Percentiles rank a stretch among this genome's conserved stretches.
These are phyloP conservation scores for Lathronympha strigana DNA, from an alignment of 2,888 invertebrate genomes.

Conservation along the genomic window DNA sequence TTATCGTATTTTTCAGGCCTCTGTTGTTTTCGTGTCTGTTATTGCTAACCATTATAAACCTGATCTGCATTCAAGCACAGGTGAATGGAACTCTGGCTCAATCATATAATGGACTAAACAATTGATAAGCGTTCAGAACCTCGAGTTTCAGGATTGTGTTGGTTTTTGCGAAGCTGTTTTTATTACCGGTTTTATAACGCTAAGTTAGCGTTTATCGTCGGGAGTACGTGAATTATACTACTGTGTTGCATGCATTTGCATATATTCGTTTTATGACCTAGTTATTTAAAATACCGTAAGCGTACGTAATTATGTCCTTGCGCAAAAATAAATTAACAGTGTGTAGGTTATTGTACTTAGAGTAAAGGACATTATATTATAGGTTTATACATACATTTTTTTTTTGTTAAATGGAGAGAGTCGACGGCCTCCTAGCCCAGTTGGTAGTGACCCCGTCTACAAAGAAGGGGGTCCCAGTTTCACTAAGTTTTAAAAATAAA, in stretches of 20 bases:
- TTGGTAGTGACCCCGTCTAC: too few relatives aligned
- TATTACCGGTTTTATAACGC: slow-evolving; percentile 25
- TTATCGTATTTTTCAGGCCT: slow-evolving; percentile 41
- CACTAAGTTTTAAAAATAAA: too few relatives aligned
- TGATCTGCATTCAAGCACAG: not conserved
- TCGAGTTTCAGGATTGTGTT: slow-evolving; percentile 30
- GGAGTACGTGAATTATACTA: slow-evolving; percentile 8
- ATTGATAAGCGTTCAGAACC: not conserved
- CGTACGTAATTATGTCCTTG: not conserved
- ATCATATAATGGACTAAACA: not conserved
- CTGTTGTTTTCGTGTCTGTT: slow-evolving; percentile 17
- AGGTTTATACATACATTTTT: too few relatives aligned
- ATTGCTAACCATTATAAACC: not conserved
- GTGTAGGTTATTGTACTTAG: not conserved
- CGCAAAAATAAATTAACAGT: not conserved
- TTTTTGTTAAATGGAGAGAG: too few relatives aligned
- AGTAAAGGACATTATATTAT: not conserved
- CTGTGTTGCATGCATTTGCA: slow-evolving; percentile 24
- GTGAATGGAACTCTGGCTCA: not conserved
- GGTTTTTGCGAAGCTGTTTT: slow-evolving; percentile 28
- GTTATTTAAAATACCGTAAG: not conserved
- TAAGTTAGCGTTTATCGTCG: slow-evolving; percentile 23
- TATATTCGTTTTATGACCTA: slow-evolving; percentile 7
- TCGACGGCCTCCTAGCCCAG: too few relatives aligned
- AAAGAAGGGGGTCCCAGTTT: too few relatives aligned